phyloP scores from a whole-genome alignment of 2,888 invertebrate genomes.

The Amphipyra tragopoginis region DNA sequence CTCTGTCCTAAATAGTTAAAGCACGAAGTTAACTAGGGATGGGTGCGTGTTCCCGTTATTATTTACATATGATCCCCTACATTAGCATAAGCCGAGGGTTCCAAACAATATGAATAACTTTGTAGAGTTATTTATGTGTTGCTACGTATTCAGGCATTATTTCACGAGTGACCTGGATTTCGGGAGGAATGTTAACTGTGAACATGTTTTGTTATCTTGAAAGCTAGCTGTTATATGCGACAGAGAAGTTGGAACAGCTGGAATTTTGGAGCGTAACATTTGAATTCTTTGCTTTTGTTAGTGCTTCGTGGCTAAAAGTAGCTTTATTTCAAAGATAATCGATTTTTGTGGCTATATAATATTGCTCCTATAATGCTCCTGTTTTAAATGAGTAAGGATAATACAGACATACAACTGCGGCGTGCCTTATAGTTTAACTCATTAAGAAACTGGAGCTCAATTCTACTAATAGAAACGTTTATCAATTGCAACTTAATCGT shows the following conservation, averaged over 20 bases:
- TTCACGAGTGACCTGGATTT: slow-evolving; percentile 48
- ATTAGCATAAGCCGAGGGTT: slow-evolving; percentile 51
- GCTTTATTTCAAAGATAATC: too few species aligned
- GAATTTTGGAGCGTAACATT: slow-evolving; percentile 1
- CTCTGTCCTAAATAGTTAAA: slow-evolving; percentile 4
- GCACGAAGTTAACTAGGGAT: neutral
- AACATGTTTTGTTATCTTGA: slow-evolving; percentile 31
- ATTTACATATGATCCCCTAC: slow-evolving; percentile 45
- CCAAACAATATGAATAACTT: slow-evolving; percentile 55
- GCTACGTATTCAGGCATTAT: slow-evolving; percentile 39
- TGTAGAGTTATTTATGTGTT: slow-evolving; percentile 48
- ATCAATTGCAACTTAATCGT: too few species aligned
- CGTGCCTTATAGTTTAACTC: too few species aligned
- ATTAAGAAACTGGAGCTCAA: too few species aligned
- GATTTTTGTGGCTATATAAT: too few species aligned
- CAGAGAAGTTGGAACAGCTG: slow-evolving; percentile 2
- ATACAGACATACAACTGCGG: too few species aligned
- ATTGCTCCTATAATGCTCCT: too few species aligned
- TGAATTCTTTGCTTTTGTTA: slow-evolving; percentile 7
- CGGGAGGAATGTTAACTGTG: slow-evolving; percentile 41
- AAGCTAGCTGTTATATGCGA: slow-evolving; percentile 3
- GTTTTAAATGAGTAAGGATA: too few species aligned
- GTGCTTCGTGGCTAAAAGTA: too few species aligned
- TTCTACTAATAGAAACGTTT: too few species aligned
- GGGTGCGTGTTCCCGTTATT: slow-evolving; percentile 25